These are phyloP conservation scores for Antheraea assamensis DNA, from an alignment of 2,888 invertebrate species.

Conservation along the genomic window DNA sequence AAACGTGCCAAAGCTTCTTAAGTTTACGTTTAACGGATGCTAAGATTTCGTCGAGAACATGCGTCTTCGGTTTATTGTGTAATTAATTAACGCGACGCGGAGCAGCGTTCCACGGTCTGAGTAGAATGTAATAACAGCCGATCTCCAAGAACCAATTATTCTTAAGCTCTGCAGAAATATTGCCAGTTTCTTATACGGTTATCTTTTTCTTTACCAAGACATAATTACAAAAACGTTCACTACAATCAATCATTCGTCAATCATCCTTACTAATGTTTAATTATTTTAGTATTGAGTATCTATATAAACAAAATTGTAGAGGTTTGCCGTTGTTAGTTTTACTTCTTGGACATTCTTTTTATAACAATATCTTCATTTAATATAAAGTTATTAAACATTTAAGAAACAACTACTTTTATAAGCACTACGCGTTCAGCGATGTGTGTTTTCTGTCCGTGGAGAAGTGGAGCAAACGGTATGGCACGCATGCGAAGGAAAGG, in stretches of 20 bases:
- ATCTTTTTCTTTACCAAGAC: background rate
- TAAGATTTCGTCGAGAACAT: constrained; percentile 44
- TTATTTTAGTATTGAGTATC: background rate
- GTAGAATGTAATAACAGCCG: constrained; percentile 15
- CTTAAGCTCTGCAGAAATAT: constrained; percentile 1
- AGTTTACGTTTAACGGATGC: constrained; percentile 44
- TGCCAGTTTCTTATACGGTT: background rate
- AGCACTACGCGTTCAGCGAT: too few relatives aligned
- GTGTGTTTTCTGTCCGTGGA: too few relatives aligned
- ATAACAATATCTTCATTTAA: too few relatives aligned
- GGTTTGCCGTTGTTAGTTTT: too few relatives aligned
- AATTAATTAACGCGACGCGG: constrained; percentile 52
- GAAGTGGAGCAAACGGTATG: too few relatives aligned
- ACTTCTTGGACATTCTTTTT: too few relatives aligned
- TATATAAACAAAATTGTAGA: too few relatives aligned
- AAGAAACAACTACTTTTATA: too few relatives aligned
- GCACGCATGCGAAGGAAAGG: too few relatives aligned
- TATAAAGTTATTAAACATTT: too few relatives aligned
- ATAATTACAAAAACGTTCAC: background rate
- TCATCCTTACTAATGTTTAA: background rate
- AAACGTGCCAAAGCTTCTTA: constrained; percentile 61
- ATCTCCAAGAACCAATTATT: constrained; percentile 12
- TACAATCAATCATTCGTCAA: background rate
- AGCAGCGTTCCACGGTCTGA: constrained; percentile 20
- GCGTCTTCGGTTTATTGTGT: constrained; percentile 52